These are phyloP conservation scores for Mellivora capensis DNA, from an alignment of 2,113 vertebrate species.

Conservation along the genomic window DNA sequence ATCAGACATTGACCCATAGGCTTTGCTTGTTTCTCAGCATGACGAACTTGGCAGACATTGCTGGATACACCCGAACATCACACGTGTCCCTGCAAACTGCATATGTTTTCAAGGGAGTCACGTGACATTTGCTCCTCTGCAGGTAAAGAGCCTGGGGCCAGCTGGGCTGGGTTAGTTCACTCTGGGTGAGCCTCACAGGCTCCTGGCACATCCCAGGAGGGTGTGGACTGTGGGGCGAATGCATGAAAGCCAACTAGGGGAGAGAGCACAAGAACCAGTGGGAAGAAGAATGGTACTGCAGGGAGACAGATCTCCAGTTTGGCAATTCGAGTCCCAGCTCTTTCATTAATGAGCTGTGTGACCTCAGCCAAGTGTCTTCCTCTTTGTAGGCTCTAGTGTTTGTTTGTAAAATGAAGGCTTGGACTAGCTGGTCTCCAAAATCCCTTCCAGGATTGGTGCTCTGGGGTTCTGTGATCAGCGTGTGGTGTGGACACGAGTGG, in stretches of 20 bases:
- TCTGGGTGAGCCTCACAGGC: not conserved
- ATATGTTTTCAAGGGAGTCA: conserved; percentile 18
- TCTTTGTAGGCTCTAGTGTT: not conserved
- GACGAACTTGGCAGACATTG: not conserved
- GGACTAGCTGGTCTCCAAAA: conserved; percentile 14
- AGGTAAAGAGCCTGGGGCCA: not conserved
- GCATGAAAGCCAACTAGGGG: conserved; percentile 26
- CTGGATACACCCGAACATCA: not conserved
- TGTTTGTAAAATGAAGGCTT: conserved; percentile 53
- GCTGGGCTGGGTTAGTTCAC: not conserved
- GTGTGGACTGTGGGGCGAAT: conserved; percentile 35
- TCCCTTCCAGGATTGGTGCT: not conserved
- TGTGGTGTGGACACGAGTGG: not conserved
- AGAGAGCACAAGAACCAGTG: conserved; percentile 58
- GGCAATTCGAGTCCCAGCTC: conserved; percentile 22
- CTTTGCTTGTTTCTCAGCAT: not conserved
- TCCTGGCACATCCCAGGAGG: conserved; percentile 32
- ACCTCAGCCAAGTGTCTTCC: conserved; percentile 18
- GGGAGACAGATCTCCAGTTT: conserved; percentile 18
- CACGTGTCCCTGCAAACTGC: not conserved
- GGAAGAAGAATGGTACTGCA: conserved; percentile 30
- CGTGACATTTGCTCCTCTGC: not conserved
- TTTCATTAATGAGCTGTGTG: conserved; percentile 26
- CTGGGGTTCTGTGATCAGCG: not conserved
- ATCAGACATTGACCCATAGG: not conserved